These are phyloP conservation scores for Petrolisthes cinctipes DNA, from an alignment of 2,888 invertebrate genomes.

Conservation along the genomic window DNA sequence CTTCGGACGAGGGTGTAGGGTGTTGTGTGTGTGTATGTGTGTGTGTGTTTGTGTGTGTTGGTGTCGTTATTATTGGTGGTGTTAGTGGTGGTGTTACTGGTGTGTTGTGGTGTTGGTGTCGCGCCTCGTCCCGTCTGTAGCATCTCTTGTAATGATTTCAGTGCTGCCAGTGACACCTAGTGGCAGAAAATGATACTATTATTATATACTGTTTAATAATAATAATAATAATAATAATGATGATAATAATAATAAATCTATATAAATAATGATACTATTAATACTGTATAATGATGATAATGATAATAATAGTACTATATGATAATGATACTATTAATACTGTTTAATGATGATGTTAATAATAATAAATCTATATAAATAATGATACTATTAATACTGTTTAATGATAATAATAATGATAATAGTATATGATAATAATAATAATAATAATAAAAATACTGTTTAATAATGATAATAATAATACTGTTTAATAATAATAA, in stretches of 20 bases:
- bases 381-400: too few species aligned
- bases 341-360: too few species aligned
- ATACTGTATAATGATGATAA: too few species aligned
- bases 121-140: slow-evolving; percentile 72
- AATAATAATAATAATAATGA: not conserved
- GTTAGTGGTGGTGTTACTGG: not conserved
- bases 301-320: too few species aligned
- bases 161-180: slow-evolving; percentile 89
- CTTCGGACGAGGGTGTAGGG: slow-evolving; percentile 63
- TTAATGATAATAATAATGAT: too few species aligned
- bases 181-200: slow-evolving; percentile 8
- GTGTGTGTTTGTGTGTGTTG: not conserved
- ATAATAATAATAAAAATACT: too few species aligned
- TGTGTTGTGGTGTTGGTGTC: slow-evolving; percentile 12
- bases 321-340: too few species aligned
- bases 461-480: too few species aligned
- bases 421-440: too few species aligned
- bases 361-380: too few species aligned
- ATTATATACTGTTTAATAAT: not conserved
- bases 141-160: slow-evolving; percentile 97
- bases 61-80: not conserved
- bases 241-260: not conserved
- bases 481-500: too few species aligned
- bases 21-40: not conserved
- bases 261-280: too few species aligned